Evolutionary conservation across 2,888 invertebrate genomes (phyloP).

Genomic region (Ophioninae sp.): DNA sequence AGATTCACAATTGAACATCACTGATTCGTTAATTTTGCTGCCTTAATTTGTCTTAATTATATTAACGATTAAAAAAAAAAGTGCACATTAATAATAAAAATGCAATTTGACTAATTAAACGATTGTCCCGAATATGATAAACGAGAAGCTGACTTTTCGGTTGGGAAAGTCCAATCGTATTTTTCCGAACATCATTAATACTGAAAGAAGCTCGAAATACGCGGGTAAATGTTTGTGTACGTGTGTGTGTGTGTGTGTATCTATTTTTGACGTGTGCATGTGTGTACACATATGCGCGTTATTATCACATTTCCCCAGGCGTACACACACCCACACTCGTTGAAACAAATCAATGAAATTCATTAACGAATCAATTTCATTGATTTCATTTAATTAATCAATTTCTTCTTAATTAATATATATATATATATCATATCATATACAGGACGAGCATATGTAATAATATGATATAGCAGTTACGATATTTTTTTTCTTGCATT

Average conservation of each 20-base stretch:
- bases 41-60: no score
- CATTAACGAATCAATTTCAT: no score
- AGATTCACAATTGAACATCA: no score
- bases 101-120: no score
- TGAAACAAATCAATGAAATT: no score
- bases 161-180: neutral
- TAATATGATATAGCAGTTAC: conserved; percentile 60
- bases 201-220: conserved; percentile 2
- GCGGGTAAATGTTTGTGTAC: neutral
- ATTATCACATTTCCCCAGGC: conserved; percentile 10
- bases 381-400: conserved; percentile 5
- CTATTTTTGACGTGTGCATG: neutral
- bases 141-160: neutral
- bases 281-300: neutral
- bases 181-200: neutral
- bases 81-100: no score
- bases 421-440: conserved; percentile 61
- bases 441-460: conserved; percentile 59
- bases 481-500: conserved; percentile 55
- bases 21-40: no score
- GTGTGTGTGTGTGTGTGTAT: conserved; percentile 41
- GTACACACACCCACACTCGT: conserved; percentile 28
- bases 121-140: no score
- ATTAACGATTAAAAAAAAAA: no score
- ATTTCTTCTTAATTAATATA: conserved; percentile 38